Evolutionary conservation across 1,140 invertebrate genomes (phyloP).

Genomic region (Drosophila pruinosa): DNA sequence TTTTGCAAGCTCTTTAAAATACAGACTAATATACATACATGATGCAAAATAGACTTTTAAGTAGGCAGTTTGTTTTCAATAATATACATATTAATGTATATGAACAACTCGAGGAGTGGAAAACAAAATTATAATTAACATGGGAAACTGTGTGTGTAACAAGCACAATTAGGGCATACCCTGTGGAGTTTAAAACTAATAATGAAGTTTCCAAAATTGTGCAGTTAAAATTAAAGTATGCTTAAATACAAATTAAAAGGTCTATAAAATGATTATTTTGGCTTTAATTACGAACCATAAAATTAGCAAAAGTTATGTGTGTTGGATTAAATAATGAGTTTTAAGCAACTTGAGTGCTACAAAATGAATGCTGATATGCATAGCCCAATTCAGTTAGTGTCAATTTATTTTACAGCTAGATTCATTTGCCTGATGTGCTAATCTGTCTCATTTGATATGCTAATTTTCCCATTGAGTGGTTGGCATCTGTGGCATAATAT

Average conservation of each 20-base stretch:
- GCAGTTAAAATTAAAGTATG: background rate
- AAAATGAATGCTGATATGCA: background rate
- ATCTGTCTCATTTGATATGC: conserved; percentile 63
- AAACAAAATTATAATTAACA: background rate
- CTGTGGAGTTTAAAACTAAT: background rate
- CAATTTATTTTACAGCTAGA: conserved; percentile 2
- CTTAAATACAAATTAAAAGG: background rate
- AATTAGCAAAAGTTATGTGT: too few species aligned
- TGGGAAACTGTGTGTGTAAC: background rate
- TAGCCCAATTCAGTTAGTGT: background rate
- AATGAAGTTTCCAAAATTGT: too few species aligned
- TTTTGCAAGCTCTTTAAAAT: background rate
- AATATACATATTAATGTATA: background rate
- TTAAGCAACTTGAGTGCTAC: background rate
- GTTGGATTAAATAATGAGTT: too few species aligned
- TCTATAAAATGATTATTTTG: too few species aligned
- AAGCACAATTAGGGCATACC: background rate
- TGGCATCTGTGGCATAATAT: conserved; percentile 25
- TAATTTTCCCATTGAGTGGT: conserved; percentile 58
- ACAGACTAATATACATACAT: background rate
- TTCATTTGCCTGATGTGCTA: conserved; percentile 26
- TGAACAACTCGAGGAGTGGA: background rate
- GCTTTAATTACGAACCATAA: background rate
- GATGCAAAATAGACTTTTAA: background rate
- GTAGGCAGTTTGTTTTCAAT: background rate